Percentiles rank a stretch among this genome's conserved stretches.
Conservation (phyloP, 1,140 invertebrate species). For the Anastrepha obliqua region DNA sequence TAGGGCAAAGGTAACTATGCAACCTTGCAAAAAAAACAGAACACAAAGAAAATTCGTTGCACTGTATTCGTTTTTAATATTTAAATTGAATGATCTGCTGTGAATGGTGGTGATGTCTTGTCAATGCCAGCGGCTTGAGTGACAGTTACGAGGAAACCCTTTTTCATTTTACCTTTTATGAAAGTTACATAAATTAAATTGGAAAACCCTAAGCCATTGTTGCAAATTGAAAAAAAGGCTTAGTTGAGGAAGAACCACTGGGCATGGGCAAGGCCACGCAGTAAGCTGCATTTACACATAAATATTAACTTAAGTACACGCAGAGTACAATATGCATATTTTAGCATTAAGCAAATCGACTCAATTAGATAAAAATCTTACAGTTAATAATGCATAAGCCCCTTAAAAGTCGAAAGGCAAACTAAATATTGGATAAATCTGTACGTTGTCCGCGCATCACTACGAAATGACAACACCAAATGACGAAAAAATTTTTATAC, state of each 20-base stretch:
- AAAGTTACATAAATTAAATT: not conserved
- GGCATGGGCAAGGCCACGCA: not conserved
- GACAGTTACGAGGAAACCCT: not conserved
- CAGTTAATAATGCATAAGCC: not conserved
- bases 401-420: not conserved
- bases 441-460: too few species aligned
- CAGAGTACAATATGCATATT: not conserved
- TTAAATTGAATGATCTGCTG: slow-evolving; percentile 21
- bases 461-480: too few species aligned
- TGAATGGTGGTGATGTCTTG: not conserved
- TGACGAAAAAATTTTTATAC: too few species aligned
- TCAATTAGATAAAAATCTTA: slow-evolving; percentile 22
- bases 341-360: not conserved
- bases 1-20: not conserved
- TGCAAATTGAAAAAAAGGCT: not conserved
- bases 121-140: not conserved
- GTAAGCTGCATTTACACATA: not conserved
- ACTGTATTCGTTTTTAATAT: not conserved
- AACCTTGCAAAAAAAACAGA: not conserved
- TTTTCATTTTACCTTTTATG: not conserved
- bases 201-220: not conserved
- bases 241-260: not conserved
- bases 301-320: not conserved
- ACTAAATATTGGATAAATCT: not conserved
- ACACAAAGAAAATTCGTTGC: not conserved